Percentiles rank a stretch among this genome's conserved stretches.
Conservation (phyloP, 2,797 vertebrate species). For the Cyclopterus lumpus region DNA sequence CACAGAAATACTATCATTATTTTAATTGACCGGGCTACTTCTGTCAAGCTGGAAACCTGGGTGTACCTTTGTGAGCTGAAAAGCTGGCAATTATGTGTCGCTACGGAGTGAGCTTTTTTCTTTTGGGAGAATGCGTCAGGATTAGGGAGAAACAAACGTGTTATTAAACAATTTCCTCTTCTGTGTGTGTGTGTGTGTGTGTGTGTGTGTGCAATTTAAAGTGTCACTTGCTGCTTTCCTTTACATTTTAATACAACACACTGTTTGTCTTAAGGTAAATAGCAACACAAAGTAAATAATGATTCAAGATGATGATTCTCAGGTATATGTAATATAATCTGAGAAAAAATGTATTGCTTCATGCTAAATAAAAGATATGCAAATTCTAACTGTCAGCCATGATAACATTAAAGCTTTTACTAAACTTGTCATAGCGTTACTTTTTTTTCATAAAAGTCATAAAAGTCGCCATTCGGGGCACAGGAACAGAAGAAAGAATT, state of each 20-base stretch:
- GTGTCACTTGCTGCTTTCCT: conserved; percentile 50
- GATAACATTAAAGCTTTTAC: background rate
- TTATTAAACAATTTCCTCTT: conserved; percentile 80
- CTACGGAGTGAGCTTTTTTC: conserved; percentile 65
- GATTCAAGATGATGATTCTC: background rate
- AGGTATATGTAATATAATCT: background rate
- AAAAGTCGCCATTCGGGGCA: background rate
- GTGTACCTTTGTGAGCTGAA: conserved; percentile 66
- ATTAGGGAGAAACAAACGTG: conserved; percentile 77
- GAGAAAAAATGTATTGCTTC: background rate
- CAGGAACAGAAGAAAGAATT: too few species aligned
- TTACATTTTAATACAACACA: conserved; percentile 44
- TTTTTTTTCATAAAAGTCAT: background rate
- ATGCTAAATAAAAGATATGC: background rate
- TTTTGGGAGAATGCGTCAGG: conserved; percentile 75
- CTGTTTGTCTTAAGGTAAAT: conserved; percentile 20
- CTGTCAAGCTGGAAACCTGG: conserved; percentile 71
- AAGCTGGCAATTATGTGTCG: conserved; percentile 70
- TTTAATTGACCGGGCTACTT: conserved; percentile 77
- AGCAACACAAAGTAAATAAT: background rate
- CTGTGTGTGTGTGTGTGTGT: conserved; percentile 46
- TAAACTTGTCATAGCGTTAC: background rate
- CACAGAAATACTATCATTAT: conserved; percentile 80
- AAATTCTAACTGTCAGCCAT: background rate
- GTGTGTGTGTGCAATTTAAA: conserved; percentile 60